These are phyloP conservation scores for Parnassius orleans DNA, from an alignment of 2,888 invertebrate species.

Conservation along the genomic window DNA sequence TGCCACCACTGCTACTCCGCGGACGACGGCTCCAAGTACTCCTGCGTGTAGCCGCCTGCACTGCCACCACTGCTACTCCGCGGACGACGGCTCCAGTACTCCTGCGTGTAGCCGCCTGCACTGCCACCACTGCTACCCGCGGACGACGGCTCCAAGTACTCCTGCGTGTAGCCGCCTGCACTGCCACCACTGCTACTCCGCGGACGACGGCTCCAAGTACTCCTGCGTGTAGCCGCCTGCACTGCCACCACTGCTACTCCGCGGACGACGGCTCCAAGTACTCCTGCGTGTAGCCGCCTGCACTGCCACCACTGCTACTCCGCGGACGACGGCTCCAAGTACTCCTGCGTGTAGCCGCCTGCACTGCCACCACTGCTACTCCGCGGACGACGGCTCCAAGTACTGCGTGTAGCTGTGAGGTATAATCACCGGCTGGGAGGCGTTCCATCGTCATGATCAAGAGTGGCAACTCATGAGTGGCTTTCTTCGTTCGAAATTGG, in stretches of 20 bases:
- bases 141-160: slow-evolving; percentile 94
- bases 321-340: slow-evolving; percentile 92
- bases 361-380: no score
- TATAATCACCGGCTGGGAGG: no score
- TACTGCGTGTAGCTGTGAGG: no score
- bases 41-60: slow-evolving; percentile 82
- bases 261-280: slow-evolving; percentile 93
- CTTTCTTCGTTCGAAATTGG: no score
- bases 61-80: neutral
- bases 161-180: slow-evolving; percentile 73
- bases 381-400: no score
- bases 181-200: slow-evolving; percentile 98
- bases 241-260: neutral
- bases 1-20: slow-evolving; percentile 99
- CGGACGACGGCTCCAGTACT: slow-evolving; percentile 93
- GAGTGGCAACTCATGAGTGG: no score
- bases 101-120: slow-evolving; percentile 82
- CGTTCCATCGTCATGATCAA: no score
- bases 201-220: slow-evolving; percentile 95
- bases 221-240: slow-evolving; percentile 84
- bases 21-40: slow-evolving; percentile 95
- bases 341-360: slow-evolving; percentile 67
- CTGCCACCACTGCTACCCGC: neutral
- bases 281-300: slow-evolving; percentile 84
- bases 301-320: neutral